Percentiles rank a stretch among this genome's conserved stretches.
phyloP scores from a whole-genome alignment of 2,888 invertebrate genomes.

The Zygaena filipendulae region DNA sequence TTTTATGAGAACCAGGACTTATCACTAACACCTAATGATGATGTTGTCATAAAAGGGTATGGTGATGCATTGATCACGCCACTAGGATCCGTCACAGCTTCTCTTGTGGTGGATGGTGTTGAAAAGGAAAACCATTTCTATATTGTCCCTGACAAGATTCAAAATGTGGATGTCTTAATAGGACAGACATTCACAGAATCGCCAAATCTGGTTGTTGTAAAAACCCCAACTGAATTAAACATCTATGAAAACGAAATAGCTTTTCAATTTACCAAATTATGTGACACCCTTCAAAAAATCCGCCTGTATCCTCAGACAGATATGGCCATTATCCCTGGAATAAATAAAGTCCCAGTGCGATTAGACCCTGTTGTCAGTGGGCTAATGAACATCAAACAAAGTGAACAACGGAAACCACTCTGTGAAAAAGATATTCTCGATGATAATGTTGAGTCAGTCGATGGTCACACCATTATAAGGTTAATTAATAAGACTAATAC shows the following conservation, averaged over 20 bases:
- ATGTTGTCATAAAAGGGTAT: conserved; percentile 10
- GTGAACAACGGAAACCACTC: conserved; percentile 10
- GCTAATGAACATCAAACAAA: conserved; percentile 1
- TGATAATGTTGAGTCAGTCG: conserved; percentile 1
- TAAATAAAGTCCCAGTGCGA: conserved; percentile 10
- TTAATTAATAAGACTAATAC: conserved; percentile 7
- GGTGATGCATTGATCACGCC: no score
- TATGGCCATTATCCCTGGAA: conserved; percentile 4
- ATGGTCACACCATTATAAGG: conserved; percentile 9
- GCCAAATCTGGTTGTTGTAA: conserved; percentile 8
- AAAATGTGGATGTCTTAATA: no score
- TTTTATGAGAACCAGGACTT: conserved; percentile 3
- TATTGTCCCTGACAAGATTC: no score
- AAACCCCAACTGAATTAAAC: conserved; percentile 9
- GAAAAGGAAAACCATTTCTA: no score
- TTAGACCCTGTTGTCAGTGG: conserved; percentile 9
- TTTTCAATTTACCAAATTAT: conserved; percentile 5
- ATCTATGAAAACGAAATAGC: conserved; percentile 7
- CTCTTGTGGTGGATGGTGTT: no score
- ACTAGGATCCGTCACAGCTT: no score
- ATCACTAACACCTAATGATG: not conserved
- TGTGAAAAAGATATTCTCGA: conserved; percentile 8
- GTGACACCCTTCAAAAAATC: no score
- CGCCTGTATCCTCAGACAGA: conserved; percentile 5
- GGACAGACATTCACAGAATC: no score